Evolutionary conservation across 2,888 invertebrate genomes (phyloP), one percentile per base, ranked within the genome.

Genomic region (Byasa hedistus): DNA sequence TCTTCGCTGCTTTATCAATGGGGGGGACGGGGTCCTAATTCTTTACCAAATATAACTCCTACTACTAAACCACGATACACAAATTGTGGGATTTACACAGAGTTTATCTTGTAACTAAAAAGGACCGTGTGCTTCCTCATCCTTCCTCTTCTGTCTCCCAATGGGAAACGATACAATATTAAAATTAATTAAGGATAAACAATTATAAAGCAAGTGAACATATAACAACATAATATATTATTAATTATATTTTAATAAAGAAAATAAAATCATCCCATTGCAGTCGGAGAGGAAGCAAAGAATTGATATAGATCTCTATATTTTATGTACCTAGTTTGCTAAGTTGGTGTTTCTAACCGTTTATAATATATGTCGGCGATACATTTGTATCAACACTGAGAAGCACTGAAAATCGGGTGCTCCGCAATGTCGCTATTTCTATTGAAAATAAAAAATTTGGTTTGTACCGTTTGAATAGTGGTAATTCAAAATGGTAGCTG

Each of bases 271-370:
- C 81, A 77, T 76, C 79, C 79, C 73, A 75, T 10, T 17, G 73
- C 77, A 82, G 84, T 77, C 72, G 73, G 78, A 75, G 75, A 73
- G 79, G 78, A 76, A 74, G 73, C 74, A 72, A 75, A 77, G 70
- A 68, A 68, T 71, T 74, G 71, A 79, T 83, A 80, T 83, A 82
- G 80, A 79, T 81, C 81, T 81, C 80, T 83, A 82, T 83, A 82
- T 79, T 80, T 83, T 80, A 87, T 87, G 83, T 84, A 81, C 83
- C 88, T 90, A 91, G 82, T 81, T 86, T 75, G 79, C 89, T 91
- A 91, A 86, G 85, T 90, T 91, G 91, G 91, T 91, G 91, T 91
- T 85, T 83, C 89, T 91, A 90, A 83, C 82, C 87, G 84, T 86
- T 87, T 71, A 83, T 74, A 83, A 85, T 82, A 86, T 80, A 85